phyloP scores from a whole-genome alignment of 1,140 invertebrate genomes.

The Paraescarpia echinospica region DNA sequence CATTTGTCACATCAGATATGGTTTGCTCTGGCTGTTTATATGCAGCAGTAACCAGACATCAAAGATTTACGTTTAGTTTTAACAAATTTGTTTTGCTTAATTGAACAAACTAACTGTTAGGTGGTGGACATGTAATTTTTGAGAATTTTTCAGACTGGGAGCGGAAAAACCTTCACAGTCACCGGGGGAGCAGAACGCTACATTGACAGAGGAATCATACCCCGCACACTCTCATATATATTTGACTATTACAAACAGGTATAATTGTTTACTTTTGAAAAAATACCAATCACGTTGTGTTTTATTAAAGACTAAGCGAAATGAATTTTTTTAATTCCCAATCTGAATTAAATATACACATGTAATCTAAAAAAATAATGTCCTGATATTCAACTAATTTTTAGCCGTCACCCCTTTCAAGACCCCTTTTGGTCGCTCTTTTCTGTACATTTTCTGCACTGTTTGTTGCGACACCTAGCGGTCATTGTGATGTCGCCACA shows the following conservation, averaged over 20 bases:
- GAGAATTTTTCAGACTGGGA: conserved; percentile 52
- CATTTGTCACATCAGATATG: background rate
- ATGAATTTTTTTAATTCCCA: no score
- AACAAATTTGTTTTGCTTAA: background rate
- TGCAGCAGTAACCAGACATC: background rate
- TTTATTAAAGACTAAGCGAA: background rate
- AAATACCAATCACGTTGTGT: background rate
- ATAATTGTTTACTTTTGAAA: background rate
- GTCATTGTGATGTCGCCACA: no score
- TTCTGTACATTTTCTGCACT: no score
- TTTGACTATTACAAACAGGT: conserved; percentile 56
- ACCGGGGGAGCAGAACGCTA: conserved; percentile 58
- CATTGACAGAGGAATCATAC: conserved; percentile 57
- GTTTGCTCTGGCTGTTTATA: background rate
- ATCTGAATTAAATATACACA: no score
- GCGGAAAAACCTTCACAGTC: conserved; percentile 61
- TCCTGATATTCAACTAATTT: no score
- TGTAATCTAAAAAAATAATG: no score
- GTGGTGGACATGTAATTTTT: background rate
- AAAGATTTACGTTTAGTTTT: background rate
- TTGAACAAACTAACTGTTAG: conserved; percentile 10
- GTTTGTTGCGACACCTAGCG: no score
- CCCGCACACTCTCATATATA: conserved; percentile 57
- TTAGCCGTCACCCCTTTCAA: no score
- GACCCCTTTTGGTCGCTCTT: no score